These are phyloP conservation scores for Syrista parreyssii DNA, from an alignment of 2,888 invertebrate genomes.

Conservation along the genomic window DNA sequence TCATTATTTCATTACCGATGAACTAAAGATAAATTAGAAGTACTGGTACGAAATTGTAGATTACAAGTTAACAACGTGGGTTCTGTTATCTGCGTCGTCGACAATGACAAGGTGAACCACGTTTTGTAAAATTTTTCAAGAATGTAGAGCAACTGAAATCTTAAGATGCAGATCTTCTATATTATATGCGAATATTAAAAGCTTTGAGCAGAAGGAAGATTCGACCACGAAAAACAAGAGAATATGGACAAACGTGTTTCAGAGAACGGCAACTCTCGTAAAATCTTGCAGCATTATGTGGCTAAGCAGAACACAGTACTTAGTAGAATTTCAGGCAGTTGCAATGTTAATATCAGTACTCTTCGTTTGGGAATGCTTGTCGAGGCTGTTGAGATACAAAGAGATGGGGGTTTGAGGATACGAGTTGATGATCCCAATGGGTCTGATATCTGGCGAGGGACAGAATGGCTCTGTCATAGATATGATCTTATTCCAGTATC, in stretches of 20 bases:
- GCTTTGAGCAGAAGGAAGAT: not conserved
- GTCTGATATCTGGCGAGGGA: slow-evolving; percentile 47
- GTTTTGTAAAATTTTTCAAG: not conserved
- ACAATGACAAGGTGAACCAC: not conserved
- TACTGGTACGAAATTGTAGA: not conserved
- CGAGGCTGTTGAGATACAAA: slow-evolving; percentile 43
- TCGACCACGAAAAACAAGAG: not conserved
- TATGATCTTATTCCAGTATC: slow-evolving; percentile 49
- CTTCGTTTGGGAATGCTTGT: slow-evolving; percentile 52
- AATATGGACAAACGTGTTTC: not conserved
- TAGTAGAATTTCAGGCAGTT: slow-evolving; percentile 44
- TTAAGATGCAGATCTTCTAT: not conserved
- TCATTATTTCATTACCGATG: not conserved
- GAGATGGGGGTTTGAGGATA: slow-evolving; percentile 44
- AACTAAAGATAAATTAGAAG: not conserved
- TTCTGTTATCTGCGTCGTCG: not conserved
- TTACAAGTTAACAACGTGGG: not conserved
- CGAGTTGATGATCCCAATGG: slow-evolving; percentile 39
- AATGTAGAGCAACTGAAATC: not conserved
- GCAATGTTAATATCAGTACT: slow-evolving; percentile 41
- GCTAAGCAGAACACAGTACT: slow-evolving; percentile 44
- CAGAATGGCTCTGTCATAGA: slow-evolving; percentile 56
- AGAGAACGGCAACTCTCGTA: not conserved
- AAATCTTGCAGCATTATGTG: slow-evolving; percentile 35
- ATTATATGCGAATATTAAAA: not conserved